Evolutionary conservation across 2,113 vertebrate species (phyloP).

Genomic region (Tylochromis polylepis): DNA sequence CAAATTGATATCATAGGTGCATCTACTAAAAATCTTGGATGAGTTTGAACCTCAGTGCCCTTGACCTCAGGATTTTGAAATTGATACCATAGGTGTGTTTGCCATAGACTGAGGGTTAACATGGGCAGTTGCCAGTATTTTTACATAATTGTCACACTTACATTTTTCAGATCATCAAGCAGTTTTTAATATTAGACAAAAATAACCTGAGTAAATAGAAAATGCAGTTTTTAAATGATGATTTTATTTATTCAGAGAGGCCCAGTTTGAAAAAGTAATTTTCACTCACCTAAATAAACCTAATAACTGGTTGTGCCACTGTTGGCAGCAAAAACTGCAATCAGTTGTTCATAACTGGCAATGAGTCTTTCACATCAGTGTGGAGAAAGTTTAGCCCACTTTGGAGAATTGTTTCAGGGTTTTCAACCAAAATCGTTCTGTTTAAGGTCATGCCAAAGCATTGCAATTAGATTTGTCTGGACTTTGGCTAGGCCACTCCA

Average conservation of each 20-base stretch:
- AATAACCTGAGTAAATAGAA: not conserved
- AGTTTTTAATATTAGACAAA: not conserved
- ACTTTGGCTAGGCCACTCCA: not conserved
- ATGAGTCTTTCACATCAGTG: not conserved
- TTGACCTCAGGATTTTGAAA: not conserved
- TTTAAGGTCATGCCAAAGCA: not conserved
- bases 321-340: not conserved
- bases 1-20: not conserved
- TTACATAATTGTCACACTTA: not conserved
- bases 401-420: not conserved
- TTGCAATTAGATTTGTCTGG: not conserved
- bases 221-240: fast-evolving
- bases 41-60: not conserved
- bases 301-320: not conserved
- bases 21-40: not conserved
- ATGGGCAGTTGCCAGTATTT: not conserved
- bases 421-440: fast-evolving
- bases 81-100: not conserved
- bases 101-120: not conserved
- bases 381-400: not conserved
- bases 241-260: not conserved
- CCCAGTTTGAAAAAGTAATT: not conserved
- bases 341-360: not conserved
- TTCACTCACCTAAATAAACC: not conserved
- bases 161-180: not conserved